Conservation (phyloP, 2,113 vertebrate species). For the Brachyistius frenatus region DNA sequence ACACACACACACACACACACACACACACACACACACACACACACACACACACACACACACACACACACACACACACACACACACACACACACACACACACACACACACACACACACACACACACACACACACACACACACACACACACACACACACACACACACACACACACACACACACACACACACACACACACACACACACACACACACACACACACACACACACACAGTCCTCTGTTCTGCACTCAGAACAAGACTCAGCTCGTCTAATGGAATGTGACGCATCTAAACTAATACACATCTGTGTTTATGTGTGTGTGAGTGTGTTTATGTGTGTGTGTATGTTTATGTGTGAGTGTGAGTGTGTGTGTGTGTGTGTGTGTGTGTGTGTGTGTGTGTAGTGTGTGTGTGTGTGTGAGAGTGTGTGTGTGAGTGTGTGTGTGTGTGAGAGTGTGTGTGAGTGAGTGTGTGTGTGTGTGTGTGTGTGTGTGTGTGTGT, state of each 20-base stretch:
- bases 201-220: slow-evolving; percentile 11
- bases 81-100: background rate
- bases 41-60: background rate
- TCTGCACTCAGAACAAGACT: background rate
- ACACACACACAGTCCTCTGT: background rate
- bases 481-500: no score
- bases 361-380: no score
- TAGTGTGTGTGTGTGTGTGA: no score
- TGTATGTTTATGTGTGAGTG: no score
- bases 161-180: background rate
- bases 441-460: no score
- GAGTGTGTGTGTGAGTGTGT: no score
- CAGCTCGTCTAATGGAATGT: background rate
- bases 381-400: no score
- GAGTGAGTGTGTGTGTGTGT: no score
- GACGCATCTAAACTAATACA: background rate
- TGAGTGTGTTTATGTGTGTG: no score
- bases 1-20: slow-evolving; percentile 4
- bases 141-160: background rate
- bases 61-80: background rate
- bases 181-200: no score
- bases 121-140: background rate
- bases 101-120: background rate
- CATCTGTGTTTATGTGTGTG: no score
- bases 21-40: background rate